Evolutionary conservation across 2,888 invertebrate genomes (phyloP).

Genomic region (Spialia ferax): DNA sequence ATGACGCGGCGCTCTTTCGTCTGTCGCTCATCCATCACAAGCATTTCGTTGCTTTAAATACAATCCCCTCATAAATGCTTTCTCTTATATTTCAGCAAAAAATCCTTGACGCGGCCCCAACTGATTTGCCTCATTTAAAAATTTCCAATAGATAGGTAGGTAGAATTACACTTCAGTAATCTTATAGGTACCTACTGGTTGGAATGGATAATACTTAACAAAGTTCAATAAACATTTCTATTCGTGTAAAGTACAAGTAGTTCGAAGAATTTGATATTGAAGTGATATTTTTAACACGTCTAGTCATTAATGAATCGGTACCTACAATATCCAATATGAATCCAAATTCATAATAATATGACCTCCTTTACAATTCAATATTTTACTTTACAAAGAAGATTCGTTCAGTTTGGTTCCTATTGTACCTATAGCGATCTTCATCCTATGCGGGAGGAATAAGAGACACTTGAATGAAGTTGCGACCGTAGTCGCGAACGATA

Average conservation of each 20-base stretch:
- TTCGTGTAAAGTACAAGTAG: too few species aligned
- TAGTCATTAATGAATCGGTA: slow-evolving; percentile 22
- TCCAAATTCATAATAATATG: slow-evolving; percentile 14
- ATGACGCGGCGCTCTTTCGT: slow-evolving; percentile 35
- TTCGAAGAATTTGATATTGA: too few species aligned
- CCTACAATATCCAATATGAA: too few species aligned
- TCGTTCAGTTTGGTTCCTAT: slow-evolving; percentile 1
- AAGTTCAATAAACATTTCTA: too few species aligned
- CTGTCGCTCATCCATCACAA: slow-evolving; percentile 42
- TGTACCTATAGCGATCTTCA: slow-evolving; percentile 23
- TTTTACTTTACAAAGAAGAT: slow-evolving; percentile 18
- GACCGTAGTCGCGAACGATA: slow-evolving; percentile 20
- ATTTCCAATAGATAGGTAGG: too few species aligned
- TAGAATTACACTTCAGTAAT: too few species aligned
- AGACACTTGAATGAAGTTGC: slow-evolving; percentile 31
- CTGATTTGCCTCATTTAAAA: slow-evolving; percentile 10
- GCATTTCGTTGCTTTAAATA: slow-evolving; percentile 27
- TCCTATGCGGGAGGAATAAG: slow-evolving; percentile 25
- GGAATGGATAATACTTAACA: too few species aligned
- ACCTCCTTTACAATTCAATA: slow-evolving; percentile 19
- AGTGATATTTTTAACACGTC: too few species aligned
- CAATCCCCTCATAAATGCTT: slow-evolving; percentile 23
- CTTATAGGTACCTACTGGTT: too few species aligned
- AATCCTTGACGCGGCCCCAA: background rate
- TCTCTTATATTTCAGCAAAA: slow-evolving; percentile 21